Evolutionary conservation across 2,888 invertebrate genomes (phyloP), one percentile per base, ranked within the genome.

Genomic region (Rhingia campestris): DNA sequence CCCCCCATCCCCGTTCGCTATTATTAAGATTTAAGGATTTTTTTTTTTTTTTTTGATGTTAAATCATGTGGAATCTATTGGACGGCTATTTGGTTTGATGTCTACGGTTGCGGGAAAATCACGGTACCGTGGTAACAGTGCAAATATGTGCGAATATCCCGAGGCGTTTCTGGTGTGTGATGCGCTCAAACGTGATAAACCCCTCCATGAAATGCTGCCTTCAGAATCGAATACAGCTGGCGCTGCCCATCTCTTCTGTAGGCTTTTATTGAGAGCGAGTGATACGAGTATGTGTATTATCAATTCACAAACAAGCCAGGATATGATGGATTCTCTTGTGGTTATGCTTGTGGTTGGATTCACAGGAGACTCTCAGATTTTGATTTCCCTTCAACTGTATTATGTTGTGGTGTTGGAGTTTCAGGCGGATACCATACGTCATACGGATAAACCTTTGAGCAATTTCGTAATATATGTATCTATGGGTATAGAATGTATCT

Each of bases 21-120:
- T 54, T 10, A 64, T 70, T 66, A 70, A 75, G 79, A 73, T 84
- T 64, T 74, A 41, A 56, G 59, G 53, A 59, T 70, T 74, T 2
- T 22, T 22, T 22, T 2, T 22, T 22, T 22, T 80, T 74, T 69
- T 69, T 80, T 84, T 84, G 59, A 66, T 66, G 80, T 69, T 79
- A 80, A 84, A 80, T 84, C 84, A 84, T 75, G 80, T 64, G 74
- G 84, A 84, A 84, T 84, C 69, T 75, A 80, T 84, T 84, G 84
- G 80, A 61, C 66, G 70, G 74, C 74, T 64, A 80, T 84, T 84
- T 61, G 74, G 74, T 79, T 80, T 74, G 84, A 84, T 80, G 74
- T 64, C 53, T 22, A 58, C 33, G 70, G 54, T 51, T 51, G 49
- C 33, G 43, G 14, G 32, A 32, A n/a, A 3, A 54, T 10, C 53